Evolutionary conservation across 2,113 vertebrate genomes (phyloP).

Genomic region (Psittacus erithacus): DNA sequence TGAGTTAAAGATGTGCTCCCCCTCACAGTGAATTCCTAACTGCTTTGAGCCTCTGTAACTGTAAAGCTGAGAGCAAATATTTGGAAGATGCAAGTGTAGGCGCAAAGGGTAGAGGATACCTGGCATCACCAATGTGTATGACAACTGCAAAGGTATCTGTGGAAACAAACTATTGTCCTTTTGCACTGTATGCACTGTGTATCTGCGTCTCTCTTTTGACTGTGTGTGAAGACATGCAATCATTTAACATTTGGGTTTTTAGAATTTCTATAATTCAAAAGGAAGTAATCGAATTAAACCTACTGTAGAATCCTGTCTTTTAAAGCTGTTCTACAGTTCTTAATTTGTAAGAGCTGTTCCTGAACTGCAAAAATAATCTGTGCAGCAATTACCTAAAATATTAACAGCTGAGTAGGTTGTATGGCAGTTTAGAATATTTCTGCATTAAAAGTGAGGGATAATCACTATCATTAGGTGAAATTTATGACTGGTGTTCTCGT

Average conservation of each 20-base stretch:
- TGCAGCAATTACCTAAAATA: slow-evolving; percentile 43
- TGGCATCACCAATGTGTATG: not conserved
- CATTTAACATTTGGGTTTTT: not conserved
- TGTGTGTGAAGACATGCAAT: not conserved
- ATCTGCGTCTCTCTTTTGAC: not conserved
- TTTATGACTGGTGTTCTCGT: not conserved
- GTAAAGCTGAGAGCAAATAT: not conserved
- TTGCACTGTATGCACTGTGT: not conserved
- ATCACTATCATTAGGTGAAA: not conserved
- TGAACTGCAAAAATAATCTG: slow-evolving; percentile 17
- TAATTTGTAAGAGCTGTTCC: slow-evolving; percentile 25
- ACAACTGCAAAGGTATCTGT: not conserved
- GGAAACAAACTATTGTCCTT: not conserved
- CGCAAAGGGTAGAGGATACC: not conserved
- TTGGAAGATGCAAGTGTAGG: not conserved
- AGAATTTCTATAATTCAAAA: not conserved
- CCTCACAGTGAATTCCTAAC: not conserved
- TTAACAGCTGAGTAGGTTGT: slow-evolving; percentile 46
- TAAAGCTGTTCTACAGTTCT: not conserved
- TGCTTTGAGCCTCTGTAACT: not conserved
- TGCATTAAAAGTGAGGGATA: not conserved
- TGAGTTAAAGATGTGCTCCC: not conserved
- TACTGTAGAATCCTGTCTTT: not conserved
- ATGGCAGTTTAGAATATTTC: slow-evolving; percentile 13
- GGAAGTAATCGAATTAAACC: not conserved